Evolutionary conservation across 2,113 vertebrate genomes (phyloP), one percentile per base, ranked within the genome.

Genomic region (Potamarius usumacintae): DNA sequence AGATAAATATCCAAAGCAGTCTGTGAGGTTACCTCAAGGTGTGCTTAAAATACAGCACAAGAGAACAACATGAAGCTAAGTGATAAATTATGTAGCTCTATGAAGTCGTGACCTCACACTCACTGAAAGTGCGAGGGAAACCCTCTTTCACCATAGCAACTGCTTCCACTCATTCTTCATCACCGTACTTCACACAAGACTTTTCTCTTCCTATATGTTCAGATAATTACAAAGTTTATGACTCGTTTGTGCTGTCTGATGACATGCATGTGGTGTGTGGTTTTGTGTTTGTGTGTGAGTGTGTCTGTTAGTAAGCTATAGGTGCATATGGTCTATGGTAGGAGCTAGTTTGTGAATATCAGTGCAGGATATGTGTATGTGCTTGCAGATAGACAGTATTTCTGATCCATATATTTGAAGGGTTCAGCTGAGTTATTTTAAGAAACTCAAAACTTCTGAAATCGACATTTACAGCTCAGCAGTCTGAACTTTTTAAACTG

Each of bases 101-200:
- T 48, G n/a, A 5, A 18, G 80, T 83, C 17, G n/a, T 63, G 80
- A 87, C 80, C 80, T 77, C 69, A 42, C 25, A 27, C 57, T 42
- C 25, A 83, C 74, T 48, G 48, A 83, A 57, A 57, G 67, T 76
- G 58, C 34, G 53, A 82, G 67, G 22, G 67, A 74, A 82, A 58
- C 67, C 79, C 80, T 71, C 10, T 11, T 9, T 89, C 67, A 25
- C 90, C 81, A 88, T 90, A 82, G 88, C 65, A 89, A 90, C 82
- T 20, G 69, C 80, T 83, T 89, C 63, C 78, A 77, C 82, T 48
- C 50, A 5, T 86, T 83, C 85, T 87, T 79, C 63, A 87, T 90
- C 34, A 63, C 18, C 9, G 78, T 78, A 63, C 88, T 84, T 90
- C 60, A 78, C 42, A 55, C n/a, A 62, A 25, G 53, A 58, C 63